Evolutionary conservation across 2,888 invertebrate genomes (phyloP).

Genomic region (Drosophila vallismaia): DNA sequence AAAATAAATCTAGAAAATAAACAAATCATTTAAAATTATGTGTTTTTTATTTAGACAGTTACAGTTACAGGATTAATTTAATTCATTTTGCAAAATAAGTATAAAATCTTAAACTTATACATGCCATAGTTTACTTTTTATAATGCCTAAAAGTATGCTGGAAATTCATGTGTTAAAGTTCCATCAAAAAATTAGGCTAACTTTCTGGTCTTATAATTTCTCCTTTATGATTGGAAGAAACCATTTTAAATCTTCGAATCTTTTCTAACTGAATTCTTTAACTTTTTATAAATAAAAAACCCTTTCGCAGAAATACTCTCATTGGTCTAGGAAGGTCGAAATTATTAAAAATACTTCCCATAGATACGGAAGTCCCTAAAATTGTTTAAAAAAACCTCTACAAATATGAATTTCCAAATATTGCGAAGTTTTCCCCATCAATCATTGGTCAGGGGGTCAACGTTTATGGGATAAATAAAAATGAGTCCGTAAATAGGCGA

Average conservation of each 20-base stretch:
- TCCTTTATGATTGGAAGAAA: not conserved
- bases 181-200: not conserved
- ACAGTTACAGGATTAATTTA: too few relatives aligned
- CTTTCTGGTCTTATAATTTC: not conserved
- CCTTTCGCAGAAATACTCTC: too few relatives aligned
- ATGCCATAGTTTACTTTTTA: not conserved
- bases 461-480: not conserved
- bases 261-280: not conserved
- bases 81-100: too few relatives aligned
- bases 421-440: not conserved
- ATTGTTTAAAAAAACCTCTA: not conserved
- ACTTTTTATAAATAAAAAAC: too few relatives aligned
- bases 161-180: not conserved
- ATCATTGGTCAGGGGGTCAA: not conserved
- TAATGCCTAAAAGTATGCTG: not conserved
- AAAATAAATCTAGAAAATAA: conserved; percentile 75
- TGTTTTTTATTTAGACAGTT: not conserved
- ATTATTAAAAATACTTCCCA: too few relatives aligned
- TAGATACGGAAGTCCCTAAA: not conserved
- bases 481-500: not conserved
- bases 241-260: not conserved
- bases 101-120: too few relatives aligned
- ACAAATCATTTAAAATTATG: conserved; percentile 21
- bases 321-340: too few relatives aligned
- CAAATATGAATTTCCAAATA: not conserved